Conservation (phyloP, 2,797 vertebrate genomes). For the Rhodeus uyekii region DNA sequence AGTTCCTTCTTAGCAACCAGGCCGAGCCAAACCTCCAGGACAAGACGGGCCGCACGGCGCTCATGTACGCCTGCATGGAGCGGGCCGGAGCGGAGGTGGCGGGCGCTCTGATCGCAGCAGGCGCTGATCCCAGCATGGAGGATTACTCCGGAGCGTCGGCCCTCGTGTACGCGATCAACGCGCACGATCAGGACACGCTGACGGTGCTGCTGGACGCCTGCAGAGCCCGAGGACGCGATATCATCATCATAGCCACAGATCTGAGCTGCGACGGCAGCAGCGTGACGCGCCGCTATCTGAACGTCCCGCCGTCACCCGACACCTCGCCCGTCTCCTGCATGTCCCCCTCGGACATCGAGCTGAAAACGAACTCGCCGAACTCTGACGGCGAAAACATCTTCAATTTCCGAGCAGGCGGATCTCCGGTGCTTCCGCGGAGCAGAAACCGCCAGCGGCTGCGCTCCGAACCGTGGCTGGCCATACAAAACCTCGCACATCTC, state of each 20-base stretch:
- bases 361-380: slow-evolving; percentile 70
- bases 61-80: slow-evolving; percentile 76
- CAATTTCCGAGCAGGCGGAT: slow-evolving; percentile 64
- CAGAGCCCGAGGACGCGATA: slow-evolving; percentile 68
- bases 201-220: slow-evolving; percentile 74
- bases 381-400: slow-evolving; percentile 71
- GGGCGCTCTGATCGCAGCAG: slow-evolving; percentile 65
- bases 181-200: slow-evolving; percentile 69
- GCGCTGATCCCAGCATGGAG: slow-evolving; percentile 73
- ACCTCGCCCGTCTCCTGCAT: slow-evolving; percentile 72
- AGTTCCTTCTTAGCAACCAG: slow-evolving; percentile 68
- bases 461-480: slow-evolving; percentile 72
- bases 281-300: slow-evolving; percentile 68
- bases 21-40: slow-evolving; percentile 76
- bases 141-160: slow-evolving; percentile 74
- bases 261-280: slow-evolving; percentile 57
- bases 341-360: slow-evolving; percentile 78
- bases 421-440: slow-evolving; percentile 51
- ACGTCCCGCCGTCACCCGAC: slow-evolving; percentile 66
- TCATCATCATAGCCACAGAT: slow-evolving; percentile 77
- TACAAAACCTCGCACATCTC: slow-evolving; percentile 68
- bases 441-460: slow-evolving; percentile 43
- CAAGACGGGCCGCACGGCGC: slow-evolving; percentile 69
- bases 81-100: slow-evolving; percentile 68
- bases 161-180: slow-evolving; percentile 73